phyloP scores from a whole-genome alignment of 1,140 invertebrate species.

The Phymorhynchus buccinoides region DNA sequence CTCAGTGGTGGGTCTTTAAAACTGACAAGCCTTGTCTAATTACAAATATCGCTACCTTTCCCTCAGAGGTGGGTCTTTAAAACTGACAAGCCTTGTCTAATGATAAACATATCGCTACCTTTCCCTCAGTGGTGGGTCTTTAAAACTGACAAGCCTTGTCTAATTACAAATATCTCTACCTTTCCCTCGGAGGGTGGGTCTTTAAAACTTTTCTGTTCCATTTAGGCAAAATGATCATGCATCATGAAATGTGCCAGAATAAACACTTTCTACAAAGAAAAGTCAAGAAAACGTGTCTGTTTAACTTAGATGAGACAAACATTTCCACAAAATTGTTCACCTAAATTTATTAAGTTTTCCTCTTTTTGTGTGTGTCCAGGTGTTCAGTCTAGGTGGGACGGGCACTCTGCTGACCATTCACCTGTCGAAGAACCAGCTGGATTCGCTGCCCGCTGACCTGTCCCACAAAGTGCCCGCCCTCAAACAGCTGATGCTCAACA shows the following conservation, averaged over 20 bases:
- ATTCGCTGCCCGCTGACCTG: slow-evolving; percentile 33
- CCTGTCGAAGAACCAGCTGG: slow-evolving; percentile 36
- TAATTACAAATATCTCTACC: background rate
- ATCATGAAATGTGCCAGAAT: too few species aligned
- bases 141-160: too few species aligned
- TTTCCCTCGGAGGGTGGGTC: slow-evolving; percentile 5
- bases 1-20: too few species aligned
- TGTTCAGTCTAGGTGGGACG: background rate
- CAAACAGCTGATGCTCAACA: slow-evolving; percentile 24
- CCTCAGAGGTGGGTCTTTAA: background rate
- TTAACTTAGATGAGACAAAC: too few species aligned
- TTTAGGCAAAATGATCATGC: too few species aligned
- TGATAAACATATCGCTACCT: too few species aligned
- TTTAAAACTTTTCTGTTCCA: too few species aligned
- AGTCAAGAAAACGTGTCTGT: too few species aligned
- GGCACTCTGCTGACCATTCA: slow-evolving; percentile 19
- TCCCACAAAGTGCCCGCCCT: slow-evolving; percentile 31
- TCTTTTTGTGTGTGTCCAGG: too few species aligned
- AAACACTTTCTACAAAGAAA: too few species aligned
- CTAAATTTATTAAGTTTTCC: background rate
- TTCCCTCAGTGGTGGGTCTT: too few species aligned
- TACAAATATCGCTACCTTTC: slow-evolving; percentile 1
- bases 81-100: too few species aligned
- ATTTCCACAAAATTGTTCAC: slow-evolving; percentile 12
- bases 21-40: slow-evolving; percentile 7